Conservation (phyloP, 2,113 vertebrate species). For the Psephotus haematonotus region DNA sequence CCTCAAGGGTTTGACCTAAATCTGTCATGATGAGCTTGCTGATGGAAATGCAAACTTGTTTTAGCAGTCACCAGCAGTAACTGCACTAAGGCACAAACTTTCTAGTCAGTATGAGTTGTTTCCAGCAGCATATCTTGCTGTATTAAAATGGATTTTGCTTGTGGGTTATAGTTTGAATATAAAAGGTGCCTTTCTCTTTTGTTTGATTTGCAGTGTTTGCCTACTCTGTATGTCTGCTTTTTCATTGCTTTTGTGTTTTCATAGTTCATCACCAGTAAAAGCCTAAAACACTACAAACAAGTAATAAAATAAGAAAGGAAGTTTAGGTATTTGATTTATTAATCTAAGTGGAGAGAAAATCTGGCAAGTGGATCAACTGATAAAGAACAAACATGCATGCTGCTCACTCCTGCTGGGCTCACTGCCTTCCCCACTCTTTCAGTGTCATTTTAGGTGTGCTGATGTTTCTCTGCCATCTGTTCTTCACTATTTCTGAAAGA, state of each 20-base stretch:
- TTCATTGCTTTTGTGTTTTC: neutral
- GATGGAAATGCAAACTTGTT: neutral
- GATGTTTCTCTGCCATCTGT: neutral
- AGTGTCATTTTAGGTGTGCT: neutral
- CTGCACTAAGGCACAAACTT: accelerated
- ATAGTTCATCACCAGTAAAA: neutral
- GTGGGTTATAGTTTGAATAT: neutral
- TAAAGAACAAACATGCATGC: neutral
- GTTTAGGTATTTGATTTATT: slow-evolving; percentile 8
- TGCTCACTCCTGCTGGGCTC: neutral
- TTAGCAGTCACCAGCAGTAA: neutral
- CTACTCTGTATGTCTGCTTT: neutral
- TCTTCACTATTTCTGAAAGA: neutral
- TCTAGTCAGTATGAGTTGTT: neutral
- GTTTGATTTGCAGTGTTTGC: neutral
- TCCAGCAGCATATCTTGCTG: neutral
- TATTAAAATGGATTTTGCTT: neutral
- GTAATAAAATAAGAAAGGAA: neutral
- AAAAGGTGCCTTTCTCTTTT: neutral
- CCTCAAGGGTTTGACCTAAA: neutral
- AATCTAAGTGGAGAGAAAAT: neutral
- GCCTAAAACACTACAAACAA: neutral
- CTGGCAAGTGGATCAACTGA: neutral
- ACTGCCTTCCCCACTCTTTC: neutral
- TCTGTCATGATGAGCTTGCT: neutral